These are phyloP conservation scores for Stenichneumon culpator DNA, from an alignment of 2,888 invertebrate genomes.

Conservation along the genomic window DNA sequence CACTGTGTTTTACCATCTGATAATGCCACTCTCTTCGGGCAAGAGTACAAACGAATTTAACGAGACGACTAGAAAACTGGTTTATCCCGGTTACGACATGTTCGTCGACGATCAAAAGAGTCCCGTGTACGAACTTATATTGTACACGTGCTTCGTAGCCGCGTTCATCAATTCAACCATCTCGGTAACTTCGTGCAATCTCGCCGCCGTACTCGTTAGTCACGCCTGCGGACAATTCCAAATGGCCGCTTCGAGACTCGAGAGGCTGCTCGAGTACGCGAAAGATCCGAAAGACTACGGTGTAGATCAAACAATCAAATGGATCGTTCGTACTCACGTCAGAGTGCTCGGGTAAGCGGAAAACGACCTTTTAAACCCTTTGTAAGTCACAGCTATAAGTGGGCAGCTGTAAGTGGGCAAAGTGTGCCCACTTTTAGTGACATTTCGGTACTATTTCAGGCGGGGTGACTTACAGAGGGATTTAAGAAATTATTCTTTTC, in stretches of 20 bases:
- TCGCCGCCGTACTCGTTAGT: constrained; percentile 60
- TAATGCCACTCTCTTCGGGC: constrained; percentile 58
- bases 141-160: constrained; percentile 65
- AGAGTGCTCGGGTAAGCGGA: constrained; percentile 65
- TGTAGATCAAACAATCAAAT: constrained; percentile 39
- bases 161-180: constrained; percentile 66
- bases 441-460: too few relatives aligned
- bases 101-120: constrained; percentile 67
- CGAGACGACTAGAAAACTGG: constrained; percentile 51
- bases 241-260: constrained; percentile 65
- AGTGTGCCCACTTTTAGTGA: too few relatives aligned
- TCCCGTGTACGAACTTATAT: constrained; percentile 71
- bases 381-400: too few relatives aligned
- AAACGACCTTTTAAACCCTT: too few relatives aligned
- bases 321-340: constrained; percentile 60
- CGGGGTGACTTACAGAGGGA: too few relatives aligned
- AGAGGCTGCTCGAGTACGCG: neutral
- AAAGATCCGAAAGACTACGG: neutral
- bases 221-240: constrained; percentile 72
- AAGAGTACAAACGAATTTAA: constrained; percentile 42
- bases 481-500: too few relatives aligned
- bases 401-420: too few relatives aligned
- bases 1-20: constrained; percentile 60
- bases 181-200: constrained; percentile 66
- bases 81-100: constrained; percentile 71